These are phyloP conservation scores for Hecatera dysodea DNA, from an alignment of 2,888 invertebrate species.

Conservation along the genomic window DNA sequence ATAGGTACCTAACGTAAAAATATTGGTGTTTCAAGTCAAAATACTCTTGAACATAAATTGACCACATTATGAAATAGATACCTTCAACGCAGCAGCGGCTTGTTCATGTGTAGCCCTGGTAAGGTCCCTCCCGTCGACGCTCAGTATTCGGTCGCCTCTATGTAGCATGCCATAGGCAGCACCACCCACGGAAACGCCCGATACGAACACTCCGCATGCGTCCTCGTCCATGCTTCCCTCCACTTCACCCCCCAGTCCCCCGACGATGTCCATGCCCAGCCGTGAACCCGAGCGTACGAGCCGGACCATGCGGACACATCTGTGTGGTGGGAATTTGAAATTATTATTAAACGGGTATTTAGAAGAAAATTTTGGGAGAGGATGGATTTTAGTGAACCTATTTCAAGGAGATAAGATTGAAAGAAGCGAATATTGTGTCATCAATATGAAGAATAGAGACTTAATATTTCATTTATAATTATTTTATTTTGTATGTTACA, in stretches of 20 bases:
- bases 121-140: constrained; percentile 94
- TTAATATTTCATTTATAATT: too few species aligned
- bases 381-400: not conserved
- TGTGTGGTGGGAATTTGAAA: constrained; percentile 54
- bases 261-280: constrained; percentile 89
- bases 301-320: constrained; percentile 88
- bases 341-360: constrained; percentile 11
- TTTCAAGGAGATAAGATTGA: not conserved
- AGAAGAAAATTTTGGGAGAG: not conserved
- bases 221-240: constrained; percentile 82
- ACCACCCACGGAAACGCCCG: constrained; percentile 85
- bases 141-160: constrained; percentile 93
- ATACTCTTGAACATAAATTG: not conserved
- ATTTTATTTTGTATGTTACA: too few species aligned
- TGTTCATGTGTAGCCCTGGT: constrained; percentile 94
- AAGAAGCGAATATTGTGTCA: not conserved
- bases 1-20: not conserved
- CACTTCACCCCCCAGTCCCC: constrained; percentile 85
- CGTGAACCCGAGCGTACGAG: constrained; percentile 88
- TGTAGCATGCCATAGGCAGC: constrained; percentile 90
- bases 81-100: constrained; percentile 93
- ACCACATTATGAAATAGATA: constrained; percentile 60
- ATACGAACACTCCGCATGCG: constrained; percentile 88
- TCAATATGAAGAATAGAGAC: not conserved
- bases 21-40: not conserved